Evolutionary conservation across 2,888 invertebrate species (phyloP).

Genomic region (Oligia fasciuncula): DNA sequence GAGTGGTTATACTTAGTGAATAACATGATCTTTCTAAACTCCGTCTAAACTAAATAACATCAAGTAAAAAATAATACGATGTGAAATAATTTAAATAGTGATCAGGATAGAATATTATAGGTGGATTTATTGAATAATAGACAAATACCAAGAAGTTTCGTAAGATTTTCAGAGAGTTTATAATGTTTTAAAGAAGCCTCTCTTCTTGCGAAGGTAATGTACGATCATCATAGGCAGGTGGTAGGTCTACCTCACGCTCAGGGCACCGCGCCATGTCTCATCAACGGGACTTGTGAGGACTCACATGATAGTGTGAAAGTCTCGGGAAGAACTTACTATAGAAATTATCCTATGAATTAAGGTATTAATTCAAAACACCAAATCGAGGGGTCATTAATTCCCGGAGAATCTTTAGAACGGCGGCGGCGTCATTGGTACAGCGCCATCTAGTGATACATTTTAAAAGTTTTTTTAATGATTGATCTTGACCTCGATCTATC

Average conservation of each 20-base stretch:
- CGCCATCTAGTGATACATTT: slow-evolving; percentile 28
- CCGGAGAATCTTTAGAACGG: slow-evolving; percentile 42
- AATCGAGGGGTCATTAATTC: slow-evolving; percentile 19
- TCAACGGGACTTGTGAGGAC: slow-evolving; percentile 62
- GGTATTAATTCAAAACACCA: slow-evolving; percentile 16
- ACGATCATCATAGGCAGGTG: neutral
- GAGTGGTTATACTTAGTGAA: neutral
- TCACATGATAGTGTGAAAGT: slow-evolving; percentile 57
- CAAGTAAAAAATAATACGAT: neutral
- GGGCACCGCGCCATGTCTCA: slow-evolving; percentile 44
- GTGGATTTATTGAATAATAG: neutral
- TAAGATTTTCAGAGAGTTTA: neutral
- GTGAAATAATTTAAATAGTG: neutral
- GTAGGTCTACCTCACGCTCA: neutral
- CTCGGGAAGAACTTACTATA: slow-evolving; percentile 55
- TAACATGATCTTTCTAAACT: neutral
- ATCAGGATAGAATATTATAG: neutral
- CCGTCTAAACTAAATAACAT: neutral
- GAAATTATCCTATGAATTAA: slow-evolving; percentile 55
- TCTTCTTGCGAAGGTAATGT: neutral
- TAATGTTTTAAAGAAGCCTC: neutral
- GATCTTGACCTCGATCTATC: neutral
- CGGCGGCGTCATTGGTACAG: slow-evolving; percentile 39
- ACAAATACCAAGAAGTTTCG: neutral
- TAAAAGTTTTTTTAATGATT: neutral